Conservation (phyloP, 2,113 vertebrate genomes). For the Callocephalon fimbriatum region DNA sequence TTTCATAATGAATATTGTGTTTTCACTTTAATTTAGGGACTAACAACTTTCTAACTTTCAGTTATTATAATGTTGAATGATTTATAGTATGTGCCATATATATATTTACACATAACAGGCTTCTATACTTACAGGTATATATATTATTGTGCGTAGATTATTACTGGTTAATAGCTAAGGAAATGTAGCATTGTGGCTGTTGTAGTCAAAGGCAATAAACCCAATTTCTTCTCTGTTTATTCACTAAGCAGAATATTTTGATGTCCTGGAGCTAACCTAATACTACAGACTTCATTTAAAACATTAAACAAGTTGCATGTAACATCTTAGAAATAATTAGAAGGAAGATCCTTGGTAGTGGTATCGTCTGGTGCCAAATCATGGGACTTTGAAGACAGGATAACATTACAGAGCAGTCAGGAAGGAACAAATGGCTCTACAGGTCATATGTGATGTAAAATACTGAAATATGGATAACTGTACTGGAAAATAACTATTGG, state of each 20-base stretch:
- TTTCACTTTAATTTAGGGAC: neutral
- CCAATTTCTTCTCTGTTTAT: neutral
- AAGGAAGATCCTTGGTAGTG: neutral
- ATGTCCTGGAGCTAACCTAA: neutral
- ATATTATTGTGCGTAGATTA: neutral
- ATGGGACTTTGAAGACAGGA: accelerated
- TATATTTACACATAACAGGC: neutral
- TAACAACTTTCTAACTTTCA: neutral
- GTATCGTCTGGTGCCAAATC: accelerated
- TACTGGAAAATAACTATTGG: accelerated
- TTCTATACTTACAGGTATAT: neutral
- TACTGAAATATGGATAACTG: too few species aligned
- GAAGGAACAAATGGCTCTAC: neutral
- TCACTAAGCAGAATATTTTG: neutral
- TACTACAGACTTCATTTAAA: neutral
- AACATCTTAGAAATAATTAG: neutral
- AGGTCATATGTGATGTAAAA: accelerated
- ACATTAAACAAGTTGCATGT: neutral
- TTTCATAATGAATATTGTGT: neutral
- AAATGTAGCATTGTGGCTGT: neutral
- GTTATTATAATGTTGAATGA: neutral
- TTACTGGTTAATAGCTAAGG: neutral
- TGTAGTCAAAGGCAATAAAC: neutral
- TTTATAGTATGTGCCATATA: neutral
- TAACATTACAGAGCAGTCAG: accelerated